A percentile compares a stretch with the other conserved stretches of the same genome.
phyloP scores from a whole-genome alignment of 1,140 invertebrate species.

The Cherax destructor region DNA sequence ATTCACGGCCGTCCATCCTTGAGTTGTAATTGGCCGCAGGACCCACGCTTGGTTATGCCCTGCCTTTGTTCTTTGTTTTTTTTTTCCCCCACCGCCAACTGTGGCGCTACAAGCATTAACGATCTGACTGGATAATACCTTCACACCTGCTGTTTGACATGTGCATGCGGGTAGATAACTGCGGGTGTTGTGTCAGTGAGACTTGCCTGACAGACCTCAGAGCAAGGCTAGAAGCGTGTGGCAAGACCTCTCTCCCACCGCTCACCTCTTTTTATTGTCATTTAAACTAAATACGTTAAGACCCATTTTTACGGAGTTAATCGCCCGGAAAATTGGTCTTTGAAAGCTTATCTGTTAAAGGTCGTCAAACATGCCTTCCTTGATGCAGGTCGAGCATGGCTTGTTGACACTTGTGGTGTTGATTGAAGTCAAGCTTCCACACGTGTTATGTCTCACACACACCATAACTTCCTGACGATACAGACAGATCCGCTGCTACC shows the following conservation, averaged over 20 bases:
- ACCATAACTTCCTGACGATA: neutral
- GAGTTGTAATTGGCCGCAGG: neutral
- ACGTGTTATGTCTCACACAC: neutral
- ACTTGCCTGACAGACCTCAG: neutral
- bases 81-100: neutral
- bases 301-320: neutral
- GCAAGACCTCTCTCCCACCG: neutral
- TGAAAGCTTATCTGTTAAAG: neutral
- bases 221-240: neutral
- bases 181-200: neutral
- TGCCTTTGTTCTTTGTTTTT: neutral
- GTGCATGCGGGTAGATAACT: neutral
- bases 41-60: neutral
- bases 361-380: neutral
- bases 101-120: constrained; percentile 3
- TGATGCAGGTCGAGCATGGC: neutral
- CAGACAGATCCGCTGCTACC: neutral
- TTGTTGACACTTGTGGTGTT: neutral
- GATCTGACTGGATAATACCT: neutral
- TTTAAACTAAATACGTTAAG: neutral
- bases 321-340: neutral
- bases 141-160: neutral
- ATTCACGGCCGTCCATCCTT: neutral
- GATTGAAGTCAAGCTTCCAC: neutral
- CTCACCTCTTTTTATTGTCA: neutral